Base-by-base conservation (phyloP, 2,888 invertebrate genomes). In the Gymnoscelis rufifasciata region DNA sequence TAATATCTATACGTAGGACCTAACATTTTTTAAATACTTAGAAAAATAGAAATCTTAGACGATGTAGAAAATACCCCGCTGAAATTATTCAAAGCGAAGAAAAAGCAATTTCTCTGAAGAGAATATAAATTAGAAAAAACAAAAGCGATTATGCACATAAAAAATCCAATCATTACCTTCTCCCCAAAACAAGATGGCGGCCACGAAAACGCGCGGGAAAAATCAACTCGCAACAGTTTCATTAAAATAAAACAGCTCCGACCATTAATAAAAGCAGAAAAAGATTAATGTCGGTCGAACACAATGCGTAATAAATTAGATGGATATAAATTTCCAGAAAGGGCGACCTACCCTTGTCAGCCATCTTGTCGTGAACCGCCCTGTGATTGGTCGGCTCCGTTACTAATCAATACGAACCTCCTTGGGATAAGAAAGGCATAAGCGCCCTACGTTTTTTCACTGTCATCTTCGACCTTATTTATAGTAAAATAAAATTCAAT, bases 251-350 rank as follows among this genome's bases (percentile, higher is more conserved):
- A 86, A 83, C 80, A 74, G 68, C 53, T 53, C 47, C 43, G 52
- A 77, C 81, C 84, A 86, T 86, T 88, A 86, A 88, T 86, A 86
- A 83, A 81, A 73, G 78, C 54, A 67, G 75, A 80, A 78, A 81
- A 87, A 88, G 87, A 87, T 88, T 86, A 88, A 88, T 88, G 87
- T 83, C 77, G 64, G 68, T 42, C 43, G 56, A 66, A 70, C 71
- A 87, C 87, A 87, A 87, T 81, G 77, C 74, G 77, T 88, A 83
- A 88, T 88, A 87, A 87, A 88, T 88, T 88, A 84, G 76, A 72
- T 71, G 70, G 74, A 69, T 81, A 78, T 78, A 57, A 55, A 55
- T 80, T 76, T 77, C 60, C 66, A 60, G 53, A 44, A 68, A 75
- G 78, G 81, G 80, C 64, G 69, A 66, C 57, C 71, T 69, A 76